Percentiles rank a stretch among this genome's conserved stretches.
These are phyloP conservation scores for Heliopora coerulea DNA, from an alignment of 92 coral and sea anemone species.

Conservation along the genomic window DNA sequence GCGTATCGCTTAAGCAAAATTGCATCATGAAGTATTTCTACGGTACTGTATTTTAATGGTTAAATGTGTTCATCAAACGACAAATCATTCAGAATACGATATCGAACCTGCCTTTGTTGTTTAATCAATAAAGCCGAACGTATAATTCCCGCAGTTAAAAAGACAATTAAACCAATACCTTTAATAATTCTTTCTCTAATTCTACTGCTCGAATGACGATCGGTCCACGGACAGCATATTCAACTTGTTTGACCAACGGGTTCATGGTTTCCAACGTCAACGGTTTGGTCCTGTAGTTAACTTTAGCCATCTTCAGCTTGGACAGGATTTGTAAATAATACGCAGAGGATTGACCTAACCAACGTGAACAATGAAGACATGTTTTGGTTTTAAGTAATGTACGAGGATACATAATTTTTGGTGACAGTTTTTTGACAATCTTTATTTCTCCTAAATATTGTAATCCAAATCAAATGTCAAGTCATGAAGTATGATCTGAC, in stretches of 20 bases:
- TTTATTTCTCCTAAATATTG: no score
- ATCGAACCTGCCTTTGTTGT: no score
- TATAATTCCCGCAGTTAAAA: not conserved
- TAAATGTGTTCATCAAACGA: no score
- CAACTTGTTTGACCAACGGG: constrained; percentile 89
- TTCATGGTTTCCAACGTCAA: constrained; percentile 92
- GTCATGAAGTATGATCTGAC: no score
- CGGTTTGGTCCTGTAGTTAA: constrained; percentile 40
- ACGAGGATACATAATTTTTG: constrained; percentile 12
- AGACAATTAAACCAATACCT: constrained; percentile 56
- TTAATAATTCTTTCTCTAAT: constrained; percentile 74
- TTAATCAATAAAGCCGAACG: not conserved
- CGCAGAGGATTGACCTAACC: constrained; percentile 5
- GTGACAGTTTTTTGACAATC: no score
- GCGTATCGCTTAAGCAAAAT: no score
- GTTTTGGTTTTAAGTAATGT: constrained; percentile 2
- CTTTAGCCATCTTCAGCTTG: constrained; percentile 19
- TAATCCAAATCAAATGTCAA: no score
- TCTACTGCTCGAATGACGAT: constrained; percentile 84
- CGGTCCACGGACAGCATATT: constrained; percentile 98
- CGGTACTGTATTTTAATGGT: no score
- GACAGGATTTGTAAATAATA: not conserved
- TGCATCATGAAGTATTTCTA: no score
- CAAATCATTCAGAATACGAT: no score
- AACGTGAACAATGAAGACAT: not conserved